Base-by-base conservation (phyloP, 2,797 vertebrate species). In the Heteromormyrus szaboi region DNA sequence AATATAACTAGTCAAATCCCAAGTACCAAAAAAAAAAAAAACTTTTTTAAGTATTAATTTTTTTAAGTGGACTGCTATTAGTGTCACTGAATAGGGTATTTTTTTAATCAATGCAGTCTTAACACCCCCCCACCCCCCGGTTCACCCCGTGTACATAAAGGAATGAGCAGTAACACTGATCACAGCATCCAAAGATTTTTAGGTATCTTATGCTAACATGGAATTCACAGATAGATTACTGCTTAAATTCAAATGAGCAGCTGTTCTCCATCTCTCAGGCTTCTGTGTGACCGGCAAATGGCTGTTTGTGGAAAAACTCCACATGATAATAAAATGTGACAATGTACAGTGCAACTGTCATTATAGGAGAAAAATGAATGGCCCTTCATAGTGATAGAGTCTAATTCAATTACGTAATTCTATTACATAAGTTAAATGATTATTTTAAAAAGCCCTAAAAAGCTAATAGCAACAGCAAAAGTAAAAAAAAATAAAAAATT, bases 161-260 rank as follows among this genome's bases (percentile, higher is more conserved):
- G 25, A 83, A 76, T 41, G 46, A 88, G 88, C 59, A 25, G 72
- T 41, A 50, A 85, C 68, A 46, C 88, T 89, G 88, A 88, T 90
- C 89, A 89, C 88, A 90, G 54, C 72, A 25, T 92, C 91, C 91
- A 25, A 87, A 90, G 86, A 89, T 84, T 94, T 89, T 90, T 81
- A 91, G 87, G 89, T 91, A 86, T 62, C 90, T 50, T 56, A 91
- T 94, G 92, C 87, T 92, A 90, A 91, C 89, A 90, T 91, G 89
- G 92, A 92, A 92, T 92, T 93, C 91, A 92, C 89, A 94, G 91
- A 88, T 81, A 93, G 79, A 90, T 91, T 92, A 89, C 89, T 91
- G 89, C 90, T 94, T 95, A 83, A 48, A 83, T 83, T 93, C 89
- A 94, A 93, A 92, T 84, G 4, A 92, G 87, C 87, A 94, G 90